These are phyloP conservation scores for Heterochromis multidens DNA, from an alignment of 2,113 vertebrate genomes.

Conservation along the genomic window DNA sequence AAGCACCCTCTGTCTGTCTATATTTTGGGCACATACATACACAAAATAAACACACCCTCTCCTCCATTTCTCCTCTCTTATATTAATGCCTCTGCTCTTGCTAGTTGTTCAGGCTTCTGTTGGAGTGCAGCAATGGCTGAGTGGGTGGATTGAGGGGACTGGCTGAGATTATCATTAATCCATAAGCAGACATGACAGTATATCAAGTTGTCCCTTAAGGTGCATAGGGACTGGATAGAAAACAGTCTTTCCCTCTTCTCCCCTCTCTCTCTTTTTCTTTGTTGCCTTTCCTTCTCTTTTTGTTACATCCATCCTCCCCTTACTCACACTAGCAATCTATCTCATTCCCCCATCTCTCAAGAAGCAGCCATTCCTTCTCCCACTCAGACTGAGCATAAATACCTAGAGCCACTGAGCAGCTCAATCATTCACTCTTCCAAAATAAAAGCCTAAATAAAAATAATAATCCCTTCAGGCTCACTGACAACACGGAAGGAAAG, in stretches of 20 bases:
- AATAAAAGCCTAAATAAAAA: slow-evolving; percentile 3
- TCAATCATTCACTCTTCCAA: not conserved
- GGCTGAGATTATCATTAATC: slow-evolving; percentile 71
- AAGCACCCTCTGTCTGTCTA: slow-evolving; percentile 30
- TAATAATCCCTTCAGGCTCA: not conserved
- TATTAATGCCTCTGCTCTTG: not conserved
- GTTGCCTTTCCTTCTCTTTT: not conserved
- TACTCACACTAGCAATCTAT: not conserved
- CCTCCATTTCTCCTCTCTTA: slow-evolving; percentile 9
- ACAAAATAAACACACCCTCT: slow-evolving; percentile 43
- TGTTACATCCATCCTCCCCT: not conserved
- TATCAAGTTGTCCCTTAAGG: slow-evolving; percentile 68
- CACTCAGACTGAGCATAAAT: slow-evolving; percentile 7
- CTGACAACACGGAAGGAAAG: not conserved
- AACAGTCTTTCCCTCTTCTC: slow-evolving; percentile 35
- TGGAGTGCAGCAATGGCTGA: not conserved
- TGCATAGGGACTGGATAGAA: slow-evolving; percentile 31
- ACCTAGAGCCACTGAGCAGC: not conserved
- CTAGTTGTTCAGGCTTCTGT: not conserved
- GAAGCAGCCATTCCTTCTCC: not conserved
- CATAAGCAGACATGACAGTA: slow-evolving; percentile 57
- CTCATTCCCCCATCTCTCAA: not conserved
- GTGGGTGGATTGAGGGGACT: slow-evolving; percentile 38
- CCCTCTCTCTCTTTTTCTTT: not conserved
- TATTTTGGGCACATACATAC: slow-evolving; percentile 15